Evolutionary conservation across 2,113 vertebrate genomes (phyloP).

Genomic region (Salminus brasiliensis): DNA sequence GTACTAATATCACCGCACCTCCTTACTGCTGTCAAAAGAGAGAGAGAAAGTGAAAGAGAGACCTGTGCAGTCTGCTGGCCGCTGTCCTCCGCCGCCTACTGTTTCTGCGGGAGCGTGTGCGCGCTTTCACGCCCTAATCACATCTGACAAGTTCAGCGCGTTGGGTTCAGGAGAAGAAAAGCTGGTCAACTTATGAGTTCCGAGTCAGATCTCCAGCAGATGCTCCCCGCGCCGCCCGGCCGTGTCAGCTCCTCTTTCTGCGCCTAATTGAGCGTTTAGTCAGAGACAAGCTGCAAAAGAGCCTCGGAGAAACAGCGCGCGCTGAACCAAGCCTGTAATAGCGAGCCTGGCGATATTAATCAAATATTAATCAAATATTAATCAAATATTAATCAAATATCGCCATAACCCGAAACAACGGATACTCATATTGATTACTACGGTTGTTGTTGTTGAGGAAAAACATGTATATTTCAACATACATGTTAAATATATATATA

Average conservation of each 20-base stretch:
- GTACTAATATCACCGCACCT: too few relatives aligned
- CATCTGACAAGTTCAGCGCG: constrained; percentile 97
- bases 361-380: too few relatives aligned
- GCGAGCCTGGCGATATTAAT: neutral
- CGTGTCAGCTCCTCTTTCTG: constrained; percentile 82
- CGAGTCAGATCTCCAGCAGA: constrained; percentile 89
- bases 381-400: too few relatives aligned
- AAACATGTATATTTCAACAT: too few relatives aligned
- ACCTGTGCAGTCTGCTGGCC: constrained; percentile 58
- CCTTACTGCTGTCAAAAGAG: too few relatives aligned
- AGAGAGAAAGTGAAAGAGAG: constrained; percentile 49
- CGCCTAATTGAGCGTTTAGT: constrained; percentile 64
- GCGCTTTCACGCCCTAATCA: constrained; percentile 89
- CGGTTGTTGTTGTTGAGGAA: too few relatives aligned
- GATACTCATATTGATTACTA: too few relatives aligned
- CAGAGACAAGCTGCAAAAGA: constrained; percentile 4
- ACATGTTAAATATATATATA: too few relatives aligned
- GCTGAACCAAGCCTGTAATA: neutral
- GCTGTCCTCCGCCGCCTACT: constrained; percentile 69
- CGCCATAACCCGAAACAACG: too few relatives aligned
- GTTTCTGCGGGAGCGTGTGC: constrained; percentile 77
- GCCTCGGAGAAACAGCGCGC: constrained; percentile 3
- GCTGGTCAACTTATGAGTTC: constrained; percentile 92
- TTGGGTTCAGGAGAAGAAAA: constrained; percentile 87
- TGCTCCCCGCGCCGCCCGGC: constrained; percentile 79